Base-by-base conservation (phyloP, 2,113 vertebrate species). In the Myotis davidii region DNA sequence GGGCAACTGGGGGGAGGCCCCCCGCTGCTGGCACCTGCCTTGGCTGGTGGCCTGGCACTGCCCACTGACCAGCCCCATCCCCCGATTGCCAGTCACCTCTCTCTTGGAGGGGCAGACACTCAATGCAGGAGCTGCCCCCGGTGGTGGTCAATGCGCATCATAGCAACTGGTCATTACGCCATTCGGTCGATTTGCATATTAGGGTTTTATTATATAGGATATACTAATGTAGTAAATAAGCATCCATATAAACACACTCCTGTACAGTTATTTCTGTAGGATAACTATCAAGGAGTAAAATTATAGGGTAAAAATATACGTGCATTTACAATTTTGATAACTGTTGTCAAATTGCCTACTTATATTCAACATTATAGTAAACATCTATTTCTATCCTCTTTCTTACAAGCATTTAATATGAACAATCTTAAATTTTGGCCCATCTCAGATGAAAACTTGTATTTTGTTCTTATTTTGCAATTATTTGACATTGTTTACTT, bases 241-340 rank as follows among this genome's bases (percentile, higher is more conserved):
- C 9, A 29, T 12, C 48, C 25, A 59, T 59, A 12, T n/a, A 69
- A 77, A 34, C 61, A 85, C 56, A 5, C 25, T 79, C 52, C 50
- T 77, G 4, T 42, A n/a, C 67, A 16, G 37, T 79, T 78, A 78
- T 69, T 95, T 94, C 45, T 92, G 4, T 54, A 95, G 70, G 64
- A 37, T 34, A 59, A 17, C 42, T 48, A 88, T 13, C 6, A 23
- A 93, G 29, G 50, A 76, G 23, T 74, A 78, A 78, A 95, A 79
- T 10, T 39, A 11, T 25, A 84, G 12, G 34, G 16, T 84, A 84
- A 88, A 77, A 87, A 34, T 65, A 1, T 48, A 9, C 34, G 18
- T 50, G 7, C 32, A 74, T 77, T 52, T 90, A 78, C 6, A 92
- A 74, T 87, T 91, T 77, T 73, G 45, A 39, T 85, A 54, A 85